These are phyloP conservation scores for Invenusta paracnida DNA, from an alignment of 2,888 invertebrate species.

Conservation along the genomic window DNA sequence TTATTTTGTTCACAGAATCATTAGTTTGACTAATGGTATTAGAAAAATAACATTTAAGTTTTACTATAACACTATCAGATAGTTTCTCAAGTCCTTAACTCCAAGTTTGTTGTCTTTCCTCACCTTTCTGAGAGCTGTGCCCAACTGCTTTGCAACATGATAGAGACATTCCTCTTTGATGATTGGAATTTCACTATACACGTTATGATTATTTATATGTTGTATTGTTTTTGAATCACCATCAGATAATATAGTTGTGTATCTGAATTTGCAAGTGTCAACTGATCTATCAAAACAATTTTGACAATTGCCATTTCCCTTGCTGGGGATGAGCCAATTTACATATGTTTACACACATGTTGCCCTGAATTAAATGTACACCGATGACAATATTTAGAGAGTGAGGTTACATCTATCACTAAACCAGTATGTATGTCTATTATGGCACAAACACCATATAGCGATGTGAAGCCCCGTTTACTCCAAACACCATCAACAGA, in stretches of 20 bases:
- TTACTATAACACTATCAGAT: background rate
- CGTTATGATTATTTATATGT: background rate
- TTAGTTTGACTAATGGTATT: background rate
- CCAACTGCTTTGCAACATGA: background rate
- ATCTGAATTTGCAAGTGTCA: background rate
- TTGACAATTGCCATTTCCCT: background rate
- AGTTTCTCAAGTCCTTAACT: background rate
- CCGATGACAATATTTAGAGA: background rate
- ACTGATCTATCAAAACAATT: background rate
- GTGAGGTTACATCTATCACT: background rate
- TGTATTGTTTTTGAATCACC: background rate
- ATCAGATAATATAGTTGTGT: background rate
- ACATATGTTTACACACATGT: background rate
- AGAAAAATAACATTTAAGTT: background rate
- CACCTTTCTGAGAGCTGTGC: background rate
- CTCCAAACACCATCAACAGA: background rate
- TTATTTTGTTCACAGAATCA: background rate
- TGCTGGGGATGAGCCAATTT: background rate
- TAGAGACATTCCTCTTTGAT: background rate
- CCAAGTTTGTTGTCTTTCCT: background rate
- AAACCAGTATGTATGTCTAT: background rate
- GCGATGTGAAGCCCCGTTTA: background rate
- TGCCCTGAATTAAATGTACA: background rate
- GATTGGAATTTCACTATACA: background rate
- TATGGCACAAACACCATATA: background rate